Percentiles rank a stretch among this genome's conserved stretches.
Conservation (phyloP, 2,113 vertebrate genomes). For the Pygoscelis antarcticus region DNA sequence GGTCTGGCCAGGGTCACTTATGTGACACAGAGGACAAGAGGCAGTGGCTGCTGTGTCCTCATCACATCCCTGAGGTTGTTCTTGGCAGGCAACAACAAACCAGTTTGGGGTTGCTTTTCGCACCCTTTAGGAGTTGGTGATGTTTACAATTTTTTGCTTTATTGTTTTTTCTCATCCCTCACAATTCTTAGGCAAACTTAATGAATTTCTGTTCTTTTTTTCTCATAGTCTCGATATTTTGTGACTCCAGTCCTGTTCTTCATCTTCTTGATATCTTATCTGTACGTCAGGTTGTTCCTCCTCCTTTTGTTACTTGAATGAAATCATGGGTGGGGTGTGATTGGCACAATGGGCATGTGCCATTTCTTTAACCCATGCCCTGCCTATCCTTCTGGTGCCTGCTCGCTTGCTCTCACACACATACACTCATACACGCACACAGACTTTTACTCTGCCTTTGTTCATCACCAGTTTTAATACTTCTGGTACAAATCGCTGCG, state of each 20-base stretch:
- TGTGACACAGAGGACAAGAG: not conserved
- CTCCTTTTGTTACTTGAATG: not conserved
- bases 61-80: not conserved
- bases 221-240: not conserved
- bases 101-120: not conserved
- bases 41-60: not conserved
- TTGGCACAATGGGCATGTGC: not conserved
- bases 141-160: not conserved
- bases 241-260: not conserved
- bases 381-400: not conserved
- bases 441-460: not conserved
- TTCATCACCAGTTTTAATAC: not conserved
- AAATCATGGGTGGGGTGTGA: accelerated
- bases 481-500: not conserved
- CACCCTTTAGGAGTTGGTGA: not conserved
- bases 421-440: accelerated
- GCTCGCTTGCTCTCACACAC: not conserved
- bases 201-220: not conserved
- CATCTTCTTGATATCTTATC: not conserved
- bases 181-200: not conserved
- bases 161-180: not conserved
- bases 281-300: not conserved
- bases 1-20: not conserved
- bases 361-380: not conserved
- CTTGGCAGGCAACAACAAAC: not conserved